Evolutionary conservation across 2,797 vertebrate species (phyloP), one percentile per base, ranked within the genome.

Genomic region (Remorina albescens): DNA sequence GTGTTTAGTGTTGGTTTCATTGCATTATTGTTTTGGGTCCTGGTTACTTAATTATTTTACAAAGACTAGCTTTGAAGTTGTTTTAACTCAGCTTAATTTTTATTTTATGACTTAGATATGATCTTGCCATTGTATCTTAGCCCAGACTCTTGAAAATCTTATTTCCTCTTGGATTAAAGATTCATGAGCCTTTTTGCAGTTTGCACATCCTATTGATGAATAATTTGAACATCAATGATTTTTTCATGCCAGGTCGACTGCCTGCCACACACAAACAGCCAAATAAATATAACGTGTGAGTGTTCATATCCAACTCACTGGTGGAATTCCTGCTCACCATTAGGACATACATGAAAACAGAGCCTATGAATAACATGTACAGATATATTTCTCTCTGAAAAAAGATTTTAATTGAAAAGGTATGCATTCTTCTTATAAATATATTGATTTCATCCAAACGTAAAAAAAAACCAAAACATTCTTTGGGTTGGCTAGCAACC

Each of bases 401-500:
- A 93, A 93, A 88, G 76, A 73, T 82, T 87, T 79, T 88, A 86
- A 76, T 91, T 90, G 83, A 93, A 93, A 93, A 93, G 72, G 51
- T 88, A 82, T 85, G 81, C 71, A 65, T 89, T 84, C 92, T 87
- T 93, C 86, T 91, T 94, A 95, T 83, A 95, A 94, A 95, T 95
- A 95, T 93, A 92, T 88, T 76, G 32, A 79, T 90, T 90, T 88
- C 58, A 73, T 92, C 84, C 90, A 90, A 93, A 94, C 87, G 83
- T 91, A 74, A 72, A 69, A 84, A 90, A 69, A 84, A 90, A 89
- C n/a, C n/a, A 93, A 93, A 90, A 90, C 91, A 90, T 82, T 95
- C 93, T 95, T 95, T 95, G 94, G 94, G 90, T 94, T 94, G 87
- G 90, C 92, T 88, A 87, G 90, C 83, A 81, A 90, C 89, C 92